These are phyloP conservation scores for Cephalopachus bancanus DNA, from an alignment of 2,797 vertebrate species.

Conservation along the genomic window DNA sequence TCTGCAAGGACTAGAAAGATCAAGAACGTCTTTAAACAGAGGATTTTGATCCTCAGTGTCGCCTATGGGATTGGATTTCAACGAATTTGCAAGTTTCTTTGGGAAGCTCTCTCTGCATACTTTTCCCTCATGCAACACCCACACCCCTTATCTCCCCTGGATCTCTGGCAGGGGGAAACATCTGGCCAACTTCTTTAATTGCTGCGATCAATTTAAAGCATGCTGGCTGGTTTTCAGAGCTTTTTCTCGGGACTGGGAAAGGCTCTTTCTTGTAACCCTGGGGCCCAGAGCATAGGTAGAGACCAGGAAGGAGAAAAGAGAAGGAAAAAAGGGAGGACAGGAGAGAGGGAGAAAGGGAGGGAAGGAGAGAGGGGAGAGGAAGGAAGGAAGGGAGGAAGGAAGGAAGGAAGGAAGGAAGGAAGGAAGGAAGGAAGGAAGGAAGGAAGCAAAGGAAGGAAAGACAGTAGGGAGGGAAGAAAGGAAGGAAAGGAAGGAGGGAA, in stretches of 20 bases:
- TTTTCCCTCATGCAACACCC: no score
- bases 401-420: background rate
- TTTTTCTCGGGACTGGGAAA: background rate
- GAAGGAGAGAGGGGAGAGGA: background rate
- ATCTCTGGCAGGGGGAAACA: background rate
- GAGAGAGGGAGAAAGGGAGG: no score
- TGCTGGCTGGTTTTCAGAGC: background rate
- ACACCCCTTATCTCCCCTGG: background rate
- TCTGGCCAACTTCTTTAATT: background rate
- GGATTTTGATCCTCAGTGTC: background rate
- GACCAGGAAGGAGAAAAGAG: no score
- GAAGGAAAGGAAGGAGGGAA: background rate
- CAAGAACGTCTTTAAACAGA: background rate
- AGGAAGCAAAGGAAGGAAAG: accelerated
- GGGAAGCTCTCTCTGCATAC: background rate
- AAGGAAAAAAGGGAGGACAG: accelerated
- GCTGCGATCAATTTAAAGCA: background rate
- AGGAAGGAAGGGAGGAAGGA: background rate
- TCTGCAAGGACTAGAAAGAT: background rate
- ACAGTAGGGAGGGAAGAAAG: background rate
- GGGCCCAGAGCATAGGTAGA: background rate
- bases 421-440: background rate
- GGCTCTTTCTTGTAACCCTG: background rate
- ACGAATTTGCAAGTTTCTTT: background rate
- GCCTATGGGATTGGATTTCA: background rate